Evolutionary conservation across 2,888 invertebrate genomes (phyloP).

Genomic region (Hydropsyche betteni): DNA sequence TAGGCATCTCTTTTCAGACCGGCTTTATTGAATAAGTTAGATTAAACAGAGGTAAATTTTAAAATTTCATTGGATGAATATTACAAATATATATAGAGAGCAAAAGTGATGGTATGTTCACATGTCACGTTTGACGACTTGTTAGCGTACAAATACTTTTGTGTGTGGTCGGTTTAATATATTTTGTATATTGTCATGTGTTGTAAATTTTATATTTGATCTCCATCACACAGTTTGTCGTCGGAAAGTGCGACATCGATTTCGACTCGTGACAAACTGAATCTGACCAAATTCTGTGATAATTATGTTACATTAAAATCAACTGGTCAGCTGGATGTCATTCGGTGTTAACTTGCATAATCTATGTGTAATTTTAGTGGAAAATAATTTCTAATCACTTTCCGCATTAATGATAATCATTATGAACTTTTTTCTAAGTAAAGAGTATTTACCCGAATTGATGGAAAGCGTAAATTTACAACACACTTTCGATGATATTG

Average conservation of each 20-base stretch:
- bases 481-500: conserved; percentile 34
- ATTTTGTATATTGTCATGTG: conserved; percentile 18
- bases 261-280: too few species aligned
- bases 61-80: conserved; percentile 14
- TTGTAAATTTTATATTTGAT: not conserved
- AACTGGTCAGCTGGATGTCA: conserved; percentile 25
- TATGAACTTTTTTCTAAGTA: too few species aligned
- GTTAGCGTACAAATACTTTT: not conserved
- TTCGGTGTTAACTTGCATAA: not conserved
- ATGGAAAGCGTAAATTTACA: conserved; percentile 26
- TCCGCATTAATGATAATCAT: too few species aligned
- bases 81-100: not conserved
- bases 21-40: conserved; percentile 29
- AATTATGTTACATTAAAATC: not conserved
- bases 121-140: too few species aligned
- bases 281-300: conserved; percentile 26
- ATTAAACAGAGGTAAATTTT: conserved; percentile 31
- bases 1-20: conserved; percentile 39
- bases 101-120: not conserved
- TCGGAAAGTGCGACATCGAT: too few species aligned
- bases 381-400: too few species aligned
- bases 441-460: conserved; percentile 18
- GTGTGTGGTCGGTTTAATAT: conserved; percentile 19
- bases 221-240: not conserved
- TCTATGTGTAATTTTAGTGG: not conserved